Conservation (phyloP, 2,797 vertebrate species). For the Clamator glandarius region DNA sequence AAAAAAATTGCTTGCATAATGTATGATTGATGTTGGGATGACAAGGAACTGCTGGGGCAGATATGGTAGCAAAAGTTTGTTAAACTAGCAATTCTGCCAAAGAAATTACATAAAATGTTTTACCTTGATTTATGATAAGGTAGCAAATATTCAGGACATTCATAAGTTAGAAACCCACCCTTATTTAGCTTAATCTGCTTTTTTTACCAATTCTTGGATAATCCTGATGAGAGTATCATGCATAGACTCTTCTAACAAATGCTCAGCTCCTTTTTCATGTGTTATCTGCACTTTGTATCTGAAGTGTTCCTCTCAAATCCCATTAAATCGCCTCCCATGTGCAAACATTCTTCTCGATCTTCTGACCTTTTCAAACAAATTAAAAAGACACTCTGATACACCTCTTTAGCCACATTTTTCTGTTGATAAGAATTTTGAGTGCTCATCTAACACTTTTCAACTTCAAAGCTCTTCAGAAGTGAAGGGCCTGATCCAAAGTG, state of each 20-base stretch:
- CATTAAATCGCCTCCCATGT: slow-evolving; percentile 7
- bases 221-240: not conserved
- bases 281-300: not conserved
- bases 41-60: not conserved
- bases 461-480: slow-evolving; percentile 55
- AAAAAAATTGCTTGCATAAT: not conserved
- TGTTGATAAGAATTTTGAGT: slow-evolving; percentile 12
- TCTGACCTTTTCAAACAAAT: slow-evolving; percentile 43
- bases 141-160: not conserved
- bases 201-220: not conserved
- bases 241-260: not conserved
- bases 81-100: not conserved
- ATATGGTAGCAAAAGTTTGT: not conserved
- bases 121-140: not conserved
- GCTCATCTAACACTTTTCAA: slow-evolving; percentile 16
- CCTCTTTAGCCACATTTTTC: slow-evolving; percentile 24
- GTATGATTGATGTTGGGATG: not conserved
- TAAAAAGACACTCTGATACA: not conserved
- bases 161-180: not conserved
- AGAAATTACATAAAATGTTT: not conserved
- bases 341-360: slow-evolving; percentile 14
- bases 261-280: not conserved
- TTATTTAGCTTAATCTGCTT: not conserved
- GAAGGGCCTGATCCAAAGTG: not conserved
- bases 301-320: slow-evolving; percentile 6